Conservation (phyloP, 2,797 vertebrate genomes). For the Chromobotia macracanthus region DNA sequence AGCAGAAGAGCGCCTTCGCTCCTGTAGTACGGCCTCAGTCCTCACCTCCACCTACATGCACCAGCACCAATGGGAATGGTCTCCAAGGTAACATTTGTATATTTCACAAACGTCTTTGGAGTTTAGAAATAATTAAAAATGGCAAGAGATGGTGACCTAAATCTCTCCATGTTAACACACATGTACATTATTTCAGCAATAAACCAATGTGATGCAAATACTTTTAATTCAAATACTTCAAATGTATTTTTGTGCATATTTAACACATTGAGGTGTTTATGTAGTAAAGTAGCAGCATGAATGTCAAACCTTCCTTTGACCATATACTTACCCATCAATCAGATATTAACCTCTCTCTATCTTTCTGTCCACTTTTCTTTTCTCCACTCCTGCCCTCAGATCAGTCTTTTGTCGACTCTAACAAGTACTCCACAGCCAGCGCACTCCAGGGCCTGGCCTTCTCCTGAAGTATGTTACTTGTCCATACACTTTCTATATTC, state of each 20-base stretch:
- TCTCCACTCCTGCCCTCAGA: slow-evolving; percentile 82
- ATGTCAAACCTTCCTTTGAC: slow-evolving; percentile 34
- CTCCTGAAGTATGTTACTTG: slow-evolving; percentile 91
- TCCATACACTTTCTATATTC: slow-evolving; percentile 43
- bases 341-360: slow-evolving; percentile 49
- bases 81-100: slow-evolving; percentile 87
- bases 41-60: slow-evolving; percentile 95
- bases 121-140: neutral
- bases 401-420: slow-evolving; percentile 95
- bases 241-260: neutral
- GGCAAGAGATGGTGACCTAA: neutral
- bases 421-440: slow-evolving; percentile 93
- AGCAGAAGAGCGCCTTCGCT: slow-evolving; percentile 98
- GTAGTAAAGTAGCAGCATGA: slow-evolving; percentile 17
- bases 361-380: slow-evolving; percentile 71
- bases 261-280: neutral
- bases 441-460: slow-evolving; percentile 94
- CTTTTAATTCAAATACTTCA: neutral
- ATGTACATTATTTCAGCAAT: neutral
- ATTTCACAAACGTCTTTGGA: neutral
- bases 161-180: neutral
- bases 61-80: slow-evolving; percentile 94
- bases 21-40: slow-evolving; percentile 95
- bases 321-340: slow-evolving; percentile 37
- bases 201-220: neutral